Conservation (phyloP, 2,797 vertebrate genomes). For the Argya squamiceps region DNA sequence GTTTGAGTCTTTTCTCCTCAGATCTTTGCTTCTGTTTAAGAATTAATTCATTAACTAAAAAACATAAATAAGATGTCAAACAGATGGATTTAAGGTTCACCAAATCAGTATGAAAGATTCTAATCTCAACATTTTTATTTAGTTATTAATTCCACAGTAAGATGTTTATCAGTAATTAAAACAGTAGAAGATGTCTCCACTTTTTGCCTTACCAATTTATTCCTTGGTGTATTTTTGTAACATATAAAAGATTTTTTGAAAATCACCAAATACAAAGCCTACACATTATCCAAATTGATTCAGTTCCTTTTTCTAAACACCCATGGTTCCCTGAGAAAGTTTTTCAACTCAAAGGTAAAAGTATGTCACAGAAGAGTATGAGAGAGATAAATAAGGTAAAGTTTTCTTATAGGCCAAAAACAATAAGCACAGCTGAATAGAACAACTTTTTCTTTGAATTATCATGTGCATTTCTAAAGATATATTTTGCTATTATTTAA, state of each 20-base stretch:
- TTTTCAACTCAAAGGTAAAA: not conserved
- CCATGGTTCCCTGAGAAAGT: not conserved
- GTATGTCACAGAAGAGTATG: not conserved
- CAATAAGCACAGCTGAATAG: not conserved
- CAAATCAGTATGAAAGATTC: not conserved
- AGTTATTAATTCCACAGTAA: not conserved
- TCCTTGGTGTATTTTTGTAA: not conserved
- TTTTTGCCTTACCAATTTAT: not conserved
- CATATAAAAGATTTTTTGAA: not conserved
- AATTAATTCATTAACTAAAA: conserved; percentile 96
- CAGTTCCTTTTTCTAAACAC: not conserved
- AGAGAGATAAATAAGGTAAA: not conserved
- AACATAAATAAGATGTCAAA: not conserved
- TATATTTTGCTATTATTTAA: not conserved
- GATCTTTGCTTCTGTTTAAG: conserved; percentile 98
- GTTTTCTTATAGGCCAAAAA: not conserved
- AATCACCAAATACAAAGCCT: not conserved
- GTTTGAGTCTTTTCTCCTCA: conserved; percentile 95
- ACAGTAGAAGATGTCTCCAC: not conserved
- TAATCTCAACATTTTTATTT: not conserved
- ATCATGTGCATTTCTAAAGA: not conserved
- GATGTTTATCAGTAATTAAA: not conserved
- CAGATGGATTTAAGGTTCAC: not conserved
- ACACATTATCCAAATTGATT: not conserved
- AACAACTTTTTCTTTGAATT: not conserved